These are phyloP conservation scores for Desmophyllum pertusum DNA, from an alignment of 92 coral and sea anemone species.

Conservation along the genomic window DNA sequence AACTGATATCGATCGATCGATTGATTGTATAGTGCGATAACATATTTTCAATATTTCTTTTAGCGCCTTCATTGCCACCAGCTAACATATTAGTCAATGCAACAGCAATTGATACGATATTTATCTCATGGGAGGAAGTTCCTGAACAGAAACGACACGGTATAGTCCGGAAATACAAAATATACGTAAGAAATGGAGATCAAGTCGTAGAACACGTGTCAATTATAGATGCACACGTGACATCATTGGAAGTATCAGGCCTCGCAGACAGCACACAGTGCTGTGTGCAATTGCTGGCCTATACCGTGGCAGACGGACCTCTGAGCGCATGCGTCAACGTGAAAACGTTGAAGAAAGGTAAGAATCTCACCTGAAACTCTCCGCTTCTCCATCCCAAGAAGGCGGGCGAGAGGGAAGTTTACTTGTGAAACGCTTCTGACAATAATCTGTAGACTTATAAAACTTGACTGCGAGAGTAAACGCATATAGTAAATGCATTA, in stretches of 20 bases:
- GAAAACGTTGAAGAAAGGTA: slow-evolving; percentile 35
- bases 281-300: slow-evolving; percentile 33
- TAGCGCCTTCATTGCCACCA: slow-evolving; percentile 9
- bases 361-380: not conserved
- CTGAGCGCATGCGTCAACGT: slow-evolving; percentile 31
- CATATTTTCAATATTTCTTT: not conserved
- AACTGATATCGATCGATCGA: not conserved
- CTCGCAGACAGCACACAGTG: not conserved
- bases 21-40: not conserved
- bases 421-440: too few species aligned
- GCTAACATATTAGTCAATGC: slow-evolving; percentile 7
- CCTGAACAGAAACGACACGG: not conserved
- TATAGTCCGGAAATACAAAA: not conserved
- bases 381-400: too few species aligned
- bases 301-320: slow-evolving; percentile 29
- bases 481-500: too few species aligned
- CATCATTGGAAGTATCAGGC: not conserved
- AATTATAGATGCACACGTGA: not conserved
- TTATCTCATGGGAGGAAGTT: not conserved
- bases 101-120: not conserved
- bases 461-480: too few species aligned
- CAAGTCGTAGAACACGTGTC: not conserved
- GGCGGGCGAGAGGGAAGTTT: too few species aligned
- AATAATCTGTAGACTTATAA: too few species aligned
- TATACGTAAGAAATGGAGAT: not conserved